These are phyloP conservation scores for Drosophila obscura DNA, from an alignment of 1,140 invertebrate species.

Conservation along the genomic window DNA sequence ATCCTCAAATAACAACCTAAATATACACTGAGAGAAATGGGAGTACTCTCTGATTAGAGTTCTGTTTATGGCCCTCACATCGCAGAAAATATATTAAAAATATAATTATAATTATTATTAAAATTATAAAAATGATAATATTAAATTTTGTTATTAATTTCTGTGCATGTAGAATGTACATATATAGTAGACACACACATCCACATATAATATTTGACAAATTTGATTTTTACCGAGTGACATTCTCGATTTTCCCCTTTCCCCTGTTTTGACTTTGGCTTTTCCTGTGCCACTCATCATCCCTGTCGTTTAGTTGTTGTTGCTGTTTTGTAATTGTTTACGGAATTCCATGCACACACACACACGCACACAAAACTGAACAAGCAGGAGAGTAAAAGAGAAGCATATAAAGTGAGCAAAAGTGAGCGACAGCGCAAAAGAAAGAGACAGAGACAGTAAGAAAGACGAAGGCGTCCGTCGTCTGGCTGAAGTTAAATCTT, in stretches of 20 bases:
- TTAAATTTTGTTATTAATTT: no score
- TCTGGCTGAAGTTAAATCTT: slow-evolving; percentile 32
- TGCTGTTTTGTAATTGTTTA: slow-evolving; percentile 63
- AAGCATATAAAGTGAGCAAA: slow-evolving; percentile 8
- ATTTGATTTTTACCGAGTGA: slow-evolving; percentile 73
- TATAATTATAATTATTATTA: no score
- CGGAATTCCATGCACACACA: slow-evolving; percentile 42
- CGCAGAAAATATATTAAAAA: no score
- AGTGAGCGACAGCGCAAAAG: slow-evolving; percentile 3
- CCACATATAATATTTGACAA: slow-evolving; percentile 60
- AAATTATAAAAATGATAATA: no score
- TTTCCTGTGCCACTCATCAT: slow-evolving; percentile 12
- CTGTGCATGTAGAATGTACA: no score
- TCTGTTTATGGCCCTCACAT: no score
- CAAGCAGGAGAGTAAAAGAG: no score
- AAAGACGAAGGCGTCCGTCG: not conserved
- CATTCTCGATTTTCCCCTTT: slow-evolving; percentile 12
- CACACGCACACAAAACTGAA: no score
- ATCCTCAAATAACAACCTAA: slow-evolving; percentile 3
- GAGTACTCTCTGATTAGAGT: no score
- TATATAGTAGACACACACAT: slow-evolving; percentile 21
- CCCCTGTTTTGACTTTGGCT: not conserved
- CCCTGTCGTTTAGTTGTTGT: slow-evolving; percentile 50
- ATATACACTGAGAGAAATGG: no score
- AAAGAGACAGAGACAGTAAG: not conserved